These are phyloP conservation scores for Elephas maximus DNA, from an alignment of 2,113 vertebrate genomes.

Conservation along the genomic window DNA sequence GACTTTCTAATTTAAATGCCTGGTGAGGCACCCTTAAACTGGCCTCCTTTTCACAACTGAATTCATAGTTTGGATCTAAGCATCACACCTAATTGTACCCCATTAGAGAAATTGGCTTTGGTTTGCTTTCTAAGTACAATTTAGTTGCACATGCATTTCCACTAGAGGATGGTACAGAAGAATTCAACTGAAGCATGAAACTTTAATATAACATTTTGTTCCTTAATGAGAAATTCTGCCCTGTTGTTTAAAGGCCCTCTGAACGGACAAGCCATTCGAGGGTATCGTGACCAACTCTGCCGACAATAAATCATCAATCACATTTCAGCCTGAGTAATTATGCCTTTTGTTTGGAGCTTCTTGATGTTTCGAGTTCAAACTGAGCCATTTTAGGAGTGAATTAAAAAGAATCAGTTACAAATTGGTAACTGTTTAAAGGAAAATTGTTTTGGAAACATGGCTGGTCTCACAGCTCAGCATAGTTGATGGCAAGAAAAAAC, in stretches of 20 bases:
- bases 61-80: background rate
- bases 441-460: background rate
- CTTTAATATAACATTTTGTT: conserved; percentile 6
- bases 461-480: background rate
- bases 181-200: background rate
- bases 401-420: conserved; percentile 18
- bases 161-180: background rate
- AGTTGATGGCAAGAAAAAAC: background rate
- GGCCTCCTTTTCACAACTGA: background rate
- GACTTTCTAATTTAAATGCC: conserved; percentile 43
- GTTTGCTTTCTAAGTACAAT: background rate
- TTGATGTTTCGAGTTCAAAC: background rate
- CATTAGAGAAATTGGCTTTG: background rate
- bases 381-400: background rate
- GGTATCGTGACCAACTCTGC: background rate
- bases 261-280: background rate
- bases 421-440: conserved; percentile 39
- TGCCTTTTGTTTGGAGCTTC: conserved; percentile 34
- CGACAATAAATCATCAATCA: background rate
- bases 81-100: background rate
- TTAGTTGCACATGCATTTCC: background rate
- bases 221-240: conserved; percentile 26
- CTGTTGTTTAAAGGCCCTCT: background rate
- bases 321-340: conserved; percentile 45
- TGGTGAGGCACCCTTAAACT: conserved; percentile 10